phyloP scores from a whole-genome alignment of 1,140 invertebrate genomes.

The Ptiloglossa arizonensis region DNA sequence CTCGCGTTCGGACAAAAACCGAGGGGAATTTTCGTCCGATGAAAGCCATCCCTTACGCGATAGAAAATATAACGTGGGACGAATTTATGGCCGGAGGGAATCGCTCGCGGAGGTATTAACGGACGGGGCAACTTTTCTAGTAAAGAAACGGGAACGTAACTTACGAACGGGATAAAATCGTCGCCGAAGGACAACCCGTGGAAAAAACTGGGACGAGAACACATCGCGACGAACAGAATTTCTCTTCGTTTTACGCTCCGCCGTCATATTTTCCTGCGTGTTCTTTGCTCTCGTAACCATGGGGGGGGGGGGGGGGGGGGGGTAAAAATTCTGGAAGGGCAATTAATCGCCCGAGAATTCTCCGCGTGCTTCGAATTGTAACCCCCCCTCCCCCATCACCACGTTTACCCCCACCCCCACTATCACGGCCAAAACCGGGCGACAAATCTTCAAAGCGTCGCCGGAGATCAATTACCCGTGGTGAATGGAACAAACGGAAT shows the following conservation, averaged over 20 bases:
- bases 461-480: not conserved
- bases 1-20: not conserved
- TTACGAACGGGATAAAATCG: constrained; percentile 16
- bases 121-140: constrained; percentile 17
- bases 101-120: constrained; percentile 16
- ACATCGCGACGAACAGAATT: constrained; percentile 2
- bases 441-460: not conserved
- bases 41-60: not conserved
- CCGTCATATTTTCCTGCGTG: not conserved
- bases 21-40: not conserved
- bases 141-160: constrained; percentile 37
- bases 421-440: too few relatives aligned
- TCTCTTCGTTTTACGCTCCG: constrained; percentile 2
- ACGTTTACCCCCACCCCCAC: too few relatives aligned
- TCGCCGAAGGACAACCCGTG: not conserved
- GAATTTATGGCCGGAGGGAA: constrained; percentile 13
- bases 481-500: not conserved
- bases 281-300: not conserved
- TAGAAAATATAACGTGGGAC: constrained; percentile 1
- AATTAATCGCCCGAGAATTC: not conserved
- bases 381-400: too few relatives aligned
- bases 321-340: not conserved
- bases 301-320: rapidly evolving
- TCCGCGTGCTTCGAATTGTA: not conserved
- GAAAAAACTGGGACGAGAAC: constrained; percentile 3